Conservation (phyloP, 2,113 vertebrate genomes). For the Microtus oregoni region DNA sequence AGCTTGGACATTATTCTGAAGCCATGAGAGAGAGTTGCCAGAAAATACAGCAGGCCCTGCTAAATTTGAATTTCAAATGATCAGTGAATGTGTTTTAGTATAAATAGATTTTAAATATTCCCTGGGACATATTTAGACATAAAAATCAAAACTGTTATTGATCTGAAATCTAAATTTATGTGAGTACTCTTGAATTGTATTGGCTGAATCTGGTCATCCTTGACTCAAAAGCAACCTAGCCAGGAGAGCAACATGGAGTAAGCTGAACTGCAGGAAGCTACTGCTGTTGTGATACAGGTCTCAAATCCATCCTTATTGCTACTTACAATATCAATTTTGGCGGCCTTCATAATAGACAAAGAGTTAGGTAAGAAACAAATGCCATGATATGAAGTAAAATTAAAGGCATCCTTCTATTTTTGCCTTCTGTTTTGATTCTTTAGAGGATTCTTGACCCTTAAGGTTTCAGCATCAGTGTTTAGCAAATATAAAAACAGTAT, state of each 20-base stretch:
- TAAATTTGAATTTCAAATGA: background rate
- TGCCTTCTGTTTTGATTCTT: background rate
- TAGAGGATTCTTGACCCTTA: background rate
- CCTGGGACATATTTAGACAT: background rate
- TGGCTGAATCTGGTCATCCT: background rate
- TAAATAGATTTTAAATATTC: background rate
- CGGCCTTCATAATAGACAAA: background rate
- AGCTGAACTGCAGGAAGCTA: background rate
- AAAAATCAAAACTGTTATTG: background rate
- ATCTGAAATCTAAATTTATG: constrained; percentile 32
- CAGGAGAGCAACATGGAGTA: background rate
- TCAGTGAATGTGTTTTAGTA: background rate
- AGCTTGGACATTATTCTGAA: background rate
- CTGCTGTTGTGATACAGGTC: background rate
- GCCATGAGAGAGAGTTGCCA: background rate
- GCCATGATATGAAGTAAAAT: background rate
- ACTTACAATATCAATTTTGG: background rate
- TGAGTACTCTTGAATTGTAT: background rate
- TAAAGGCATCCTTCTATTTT: background rate
- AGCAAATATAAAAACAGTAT: background rate
- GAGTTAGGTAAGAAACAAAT: background rate
- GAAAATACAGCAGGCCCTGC: background rate
- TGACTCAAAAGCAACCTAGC: background rate
- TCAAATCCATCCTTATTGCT: background rate
- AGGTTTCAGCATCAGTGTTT: background rate